phyloP scores from a whole-genome alignment of 2,888 invertebrate species.

The Agrilus cyanescens region DNA sequence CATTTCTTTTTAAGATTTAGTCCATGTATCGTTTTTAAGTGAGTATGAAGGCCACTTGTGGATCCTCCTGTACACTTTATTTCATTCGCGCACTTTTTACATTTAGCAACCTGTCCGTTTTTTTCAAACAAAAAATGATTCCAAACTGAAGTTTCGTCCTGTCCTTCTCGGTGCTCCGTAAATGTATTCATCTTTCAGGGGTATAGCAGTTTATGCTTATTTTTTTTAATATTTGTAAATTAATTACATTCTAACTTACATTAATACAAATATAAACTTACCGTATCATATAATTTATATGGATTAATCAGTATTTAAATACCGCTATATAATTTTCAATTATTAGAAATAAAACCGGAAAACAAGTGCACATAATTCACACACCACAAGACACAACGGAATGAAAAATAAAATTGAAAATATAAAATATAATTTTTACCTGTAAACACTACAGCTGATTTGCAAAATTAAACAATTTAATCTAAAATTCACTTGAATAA shows the following conservation, averaged over 20 bases:
- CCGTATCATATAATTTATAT: slow-evolving; percentile 2
- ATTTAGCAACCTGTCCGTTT: not conserved
- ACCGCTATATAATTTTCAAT: no score
- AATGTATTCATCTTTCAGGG: slow-evolving; percentile 8
- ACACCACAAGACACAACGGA: slow-evolving; percentile 5
- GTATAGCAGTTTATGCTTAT: slow-evolving; percentile 7
- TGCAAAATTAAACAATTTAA: slow-evolving; percentile 6
- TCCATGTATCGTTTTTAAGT: slow-evolving; percentile 7
- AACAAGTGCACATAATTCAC: slow-evolving; percentile 4
- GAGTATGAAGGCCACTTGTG: slow-evolving; percentile 8
- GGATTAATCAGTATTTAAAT: no score
- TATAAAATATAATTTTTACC: slow-evolving; percentile 4
- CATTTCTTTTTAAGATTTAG: slow-evolving; percentile 7
- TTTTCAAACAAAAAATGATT: slow-evolving; percentile 3
- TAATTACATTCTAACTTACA: slow-evolving; percentile 6
- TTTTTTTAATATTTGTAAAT: slow-evolving; percentile 8
- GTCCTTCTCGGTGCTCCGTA: slow-evolving; percentile 5
- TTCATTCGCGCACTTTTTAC: slow-evolving; percentile 8
- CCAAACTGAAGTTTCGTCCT: slow-evolving; percentile 3
- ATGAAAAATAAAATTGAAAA: slow-evolving; percentile 4
- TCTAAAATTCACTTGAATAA: no score
- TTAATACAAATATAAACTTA: slow-evolving; percentile 8
- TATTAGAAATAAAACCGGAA: not conserved
- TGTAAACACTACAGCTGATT: slow-evolving; percentile 2
- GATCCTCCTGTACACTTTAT: slow-evolving; percentile 7